A percentile compares a stretch with the other conserved stretches of the same genome.
phyloP scores from a whole-genome alignment of 2,888 invertebrate genomes.

The Lacanobia wlatinum region DNA sequence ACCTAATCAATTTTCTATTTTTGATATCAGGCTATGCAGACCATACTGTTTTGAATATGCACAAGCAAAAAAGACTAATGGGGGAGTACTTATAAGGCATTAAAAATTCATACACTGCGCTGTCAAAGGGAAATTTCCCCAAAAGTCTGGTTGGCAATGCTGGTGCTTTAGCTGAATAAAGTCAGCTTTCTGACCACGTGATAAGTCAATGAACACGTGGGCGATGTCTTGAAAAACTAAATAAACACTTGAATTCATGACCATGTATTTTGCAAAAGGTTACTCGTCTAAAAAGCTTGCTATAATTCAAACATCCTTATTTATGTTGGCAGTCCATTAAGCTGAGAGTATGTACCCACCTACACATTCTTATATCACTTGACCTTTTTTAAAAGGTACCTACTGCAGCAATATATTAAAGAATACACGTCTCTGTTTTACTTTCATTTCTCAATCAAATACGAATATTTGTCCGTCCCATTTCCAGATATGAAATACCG shows the following conservation, averaged over 20 bases:
- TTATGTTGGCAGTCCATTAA: neutral
- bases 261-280: neutral
- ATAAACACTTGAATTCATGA: neutral
- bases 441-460: conserved; percentile 52
- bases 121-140: neutral
- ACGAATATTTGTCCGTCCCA: conserved; percentile 37
- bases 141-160: neutral
- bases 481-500: conserved; percentile 39
- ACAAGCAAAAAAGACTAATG: neutral
- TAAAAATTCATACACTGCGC: neutral
- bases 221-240: neutral
- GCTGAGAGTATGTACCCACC: neutral
- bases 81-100: neutral
- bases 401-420: conserved; percentile 29
- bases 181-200: neutral
- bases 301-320: neutral
- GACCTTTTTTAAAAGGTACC: conserved; percentile 23
- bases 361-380: neutral
- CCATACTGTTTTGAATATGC: neutral
- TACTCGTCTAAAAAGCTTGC: neutral
- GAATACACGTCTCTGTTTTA: conserved; percentile 12
- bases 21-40: neutral
- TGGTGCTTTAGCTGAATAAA: neutral
- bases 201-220: neutral
- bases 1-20: neutral